A percentile compares a stretch with the other conserved stretches of the same genome.
Conservation (phyloP, 2,113 vertebrate genomes). For the Hassar affinis region DNA sequence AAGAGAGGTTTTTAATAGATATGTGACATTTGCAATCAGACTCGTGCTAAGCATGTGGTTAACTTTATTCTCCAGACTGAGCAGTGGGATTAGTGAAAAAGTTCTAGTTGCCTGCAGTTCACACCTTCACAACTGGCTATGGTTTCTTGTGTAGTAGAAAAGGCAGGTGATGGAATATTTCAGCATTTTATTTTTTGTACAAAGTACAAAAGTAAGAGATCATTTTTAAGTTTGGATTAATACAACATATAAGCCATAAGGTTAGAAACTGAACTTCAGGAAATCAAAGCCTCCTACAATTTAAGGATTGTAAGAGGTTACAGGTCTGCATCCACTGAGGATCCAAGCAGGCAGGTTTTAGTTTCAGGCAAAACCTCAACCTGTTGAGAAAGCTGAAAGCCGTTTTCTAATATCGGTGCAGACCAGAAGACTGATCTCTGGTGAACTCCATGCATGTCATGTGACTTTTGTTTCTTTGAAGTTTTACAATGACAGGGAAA, state of each 20-base stretch:
- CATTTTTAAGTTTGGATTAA: too few species aligned
- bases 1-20: too few species aligned
- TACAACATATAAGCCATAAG: neutral
- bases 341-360: neutral
- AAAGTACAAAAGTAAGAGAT: too few species aligned
- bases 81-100: neutral
- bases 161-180: too few species aligned
- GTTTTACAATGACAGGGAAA: neutral
- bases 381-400: neutral
- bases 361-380: too few species aligned
- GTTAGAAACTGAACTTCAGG: neutral
- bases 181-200: too few species aligned
- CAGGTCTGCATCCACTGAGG: neutral
- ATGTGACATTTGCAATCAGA: neutral
- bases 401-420: neutral
- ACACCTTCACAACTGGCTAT: neutral
- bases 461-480: neutral
- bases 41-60: neutral
- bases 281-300: neutral
- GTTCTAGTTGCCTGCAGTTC: neutral
- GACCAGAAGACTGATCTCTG: neutral
- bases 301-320: neutral
- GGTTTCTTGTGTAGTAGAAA: too few species aligned
- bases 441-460: neutral
- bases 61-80: too few species aligned